Conservation (phyloP, 2,113 vertebrate species). For the Gila orcuttii region DNA sequence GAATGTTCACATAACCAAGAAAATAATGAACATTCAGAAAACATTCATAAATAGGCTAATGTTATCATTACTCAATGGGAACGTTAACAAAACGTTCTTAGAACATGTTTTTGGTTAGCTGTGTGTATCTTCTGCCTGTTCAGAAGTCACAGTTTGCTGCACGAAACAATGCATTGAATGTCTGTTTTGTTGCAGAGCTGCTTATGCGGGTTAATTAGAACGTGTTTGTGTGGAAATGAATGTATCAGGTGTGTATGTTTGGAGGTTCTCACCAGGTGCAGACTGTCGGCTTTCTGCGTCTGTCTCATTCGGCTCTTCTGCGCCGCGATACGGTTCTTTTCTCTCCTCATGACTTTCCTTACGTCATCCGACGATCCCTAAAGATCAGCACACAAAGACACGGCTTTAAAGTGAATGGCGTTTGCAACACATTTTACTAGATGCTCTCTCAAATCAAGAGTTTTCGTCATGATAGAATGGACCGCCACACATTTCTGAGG, state of each 20-base stretch:
- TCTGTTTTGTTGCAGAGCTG: neutral
- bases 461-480: neutral
- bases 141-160: neutral
- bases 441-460: neutral
- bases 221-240: neutral
- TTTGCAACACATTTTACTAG: neutral
- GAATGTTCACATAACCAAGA: too few relatives aligned
- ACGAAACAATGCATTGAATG: neutral
- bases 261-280: conserved; percentile 89
- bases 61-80: too few relatives aligned
- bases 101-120: too few relatives aligned
- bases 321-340: conserved; percentile 96
- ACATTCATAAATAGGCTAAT: too few relatives aligned
- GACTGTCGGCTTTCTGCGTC: conserved; percentile 93
- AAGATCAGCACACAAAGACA: conserved; percentile 49
- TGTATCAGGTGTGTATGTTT: neutral
- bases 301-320: conserved; percentile 98
- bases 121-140: neutral
- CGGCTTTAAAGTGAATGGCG: neutral
- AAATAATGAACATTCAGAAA: too few relatives aligned
- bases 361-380: conserved; percentile 91
- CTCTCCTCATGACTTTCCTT: conserved; percentile 92
- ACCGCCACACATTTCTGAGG: neutral
- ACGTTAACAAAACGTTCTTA: too few relatives aligned
- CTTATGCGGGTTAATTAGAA: too few relatives aligned